Base-by-base conservation (phyloP, 2,888 invertebrate genomes). In the Volucella inanis region DNA sequence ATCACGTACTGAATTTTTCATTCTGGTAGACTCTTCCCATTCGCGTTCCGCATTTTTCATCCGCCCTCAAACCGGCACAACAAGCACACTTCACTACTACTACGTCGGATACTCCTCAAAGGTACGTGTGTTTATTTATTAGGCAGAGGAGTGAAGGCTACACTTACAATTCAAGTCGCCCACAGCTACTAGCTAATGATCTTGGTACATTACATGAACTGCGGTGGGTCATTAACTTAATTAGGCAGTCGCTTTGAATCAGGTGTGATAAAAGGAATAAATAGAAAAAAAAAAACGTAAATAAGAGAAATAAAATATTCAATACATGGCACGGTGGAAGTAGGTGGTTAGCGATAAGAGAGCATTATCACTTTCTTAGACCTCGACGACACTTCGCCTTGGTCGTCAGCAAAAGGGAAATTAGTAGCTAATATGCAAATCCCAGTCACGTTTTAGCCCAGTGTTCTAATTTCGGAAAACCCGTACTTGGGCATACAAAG, bases 221-320 rank as follows among this genome's bases (percentile, higher is more conserved):
- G 72, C 64, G 68, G 67, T 77, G 52, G 72, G 81, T 81, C 85
- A 85, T 81, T 81, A 72, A 81, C 85, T 81, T 71, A 84, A 84
- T 84, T 74, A 74, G 41, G 15, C 74, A 57, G 78, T 74, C 59
- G 52, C 79, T 75, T 76, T 49, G n/a, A 68, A 85, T 62, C 85
- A 85, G 76, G 68, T 77, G 76, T 38, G 52, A 65, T 76, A 38
- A 18, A n/a, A 14, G n/a, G 15, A 62, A 52, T 14, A 31, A 31
- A 31, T 31, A 31, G 31, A 31, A 6, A 22, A 1, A 22, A 31
- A 31, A 39, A 55, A 1, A 4, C n/a, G 12, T 55, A 38, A 38
- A 55, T 6, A 43, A 65, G 38, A 1, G 15, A 18, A 74, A 62
- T 62, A 14, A 57, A 57, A 18, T 52, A 18, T 14, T 50, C 11